These are phyloP conservation scores for Torymus tubicola DNA, from an alignment of 2,888 invertebrate species.

Conservation along the genomic window DNA sequence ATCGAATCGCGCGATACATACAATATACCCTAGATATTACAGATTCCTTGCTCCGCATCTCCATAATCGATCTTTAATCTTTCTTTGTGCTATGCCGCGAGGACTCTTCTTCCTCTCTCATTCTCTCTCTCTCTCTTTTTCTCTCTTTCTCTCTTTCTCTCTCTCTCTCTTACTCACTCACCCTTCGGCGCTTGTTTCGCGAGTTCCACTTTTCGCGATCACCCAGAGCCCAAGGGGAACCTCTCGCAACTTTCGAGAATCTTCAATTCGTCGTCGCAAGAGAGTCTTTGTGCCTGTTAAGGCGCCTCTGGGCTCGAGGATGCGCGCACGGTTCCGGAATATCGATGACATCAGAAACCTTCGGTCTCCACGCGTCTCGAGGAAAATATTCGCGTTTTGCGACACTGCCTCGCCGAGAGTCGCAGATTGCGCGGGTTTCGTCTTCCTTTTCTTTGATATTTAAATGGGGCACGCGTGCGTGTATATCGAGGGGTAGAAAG, in stretches of 20 bases:
- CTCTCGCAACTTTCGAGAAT: constrained; percentile 22
- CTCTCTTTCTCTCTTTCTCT: constrained; percentile 24
- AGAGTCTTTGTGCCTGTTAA: constrained; percentile 5
- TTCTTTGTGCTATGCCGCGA: no score
- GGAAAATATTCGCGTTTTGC: constrained; percentile 14
- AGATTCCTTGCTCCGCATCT: no score
- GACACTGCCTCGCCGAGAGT: no score
- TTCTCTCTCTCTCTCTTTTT: background rate
- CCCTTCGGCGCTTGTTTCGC: background rate
- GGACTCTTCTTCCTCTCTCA: no score
- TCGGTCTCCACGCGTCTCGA: background rate
- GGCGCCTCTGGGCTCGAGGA: background rate
- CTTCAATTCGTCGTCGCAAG: constrained; percentile 7
- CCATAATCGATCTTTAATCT: background rate
- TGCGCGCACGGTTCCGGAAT: constrained; percentile 31
- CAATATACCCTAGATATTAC: no score
- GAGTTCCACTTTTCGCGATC: no score
- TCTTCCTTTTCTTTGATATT: no score
- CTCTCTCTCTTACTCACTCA: background rate
- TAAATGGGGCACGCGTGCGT: no score
- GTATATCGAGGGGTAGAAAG: no score
- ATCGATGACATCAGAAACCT: constrained; percentile 36
- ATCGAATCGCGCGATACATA: no score
- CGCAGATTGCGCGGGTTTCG: background rate
- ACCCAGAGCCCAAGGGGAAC: no score